A percentile compares a stretch with the other conserved stretches of the same genome.
phyloP scores from a whole-genome alignment of 2,888 invertebrate species.

The Smittia aterrima region DNA sequence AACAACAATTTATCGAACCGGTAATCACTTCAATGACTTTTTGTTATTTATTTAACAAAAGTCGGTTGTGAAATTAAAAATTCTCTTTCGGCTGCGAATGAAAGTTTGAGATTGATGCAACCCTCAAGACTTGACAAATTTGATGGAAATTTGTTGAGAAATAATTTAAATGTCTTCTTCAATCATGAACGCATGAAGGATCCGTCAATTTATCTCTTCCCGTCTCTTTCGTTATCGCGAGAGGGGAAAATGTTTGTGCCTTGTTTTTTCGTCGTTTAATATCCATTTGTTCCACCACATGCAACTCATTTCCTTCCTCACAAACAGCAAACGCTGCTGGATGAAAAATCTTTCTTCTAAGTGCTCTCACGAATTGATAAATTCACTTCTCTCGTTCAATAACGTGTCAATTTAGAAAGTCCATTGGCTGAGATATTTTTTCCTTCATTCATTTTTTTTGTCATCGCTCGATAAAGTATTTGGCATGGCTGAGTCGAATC shows the following conservation, averaged over 20 bases:
- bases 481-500: background rate
- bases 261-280: background rate
- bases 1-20: no score
- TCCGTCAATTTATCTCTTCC: background rate
- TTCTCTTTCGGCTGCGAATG: no score
- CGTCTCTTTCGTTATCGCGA: background rate
- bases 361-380: no score
- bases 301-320: no score
- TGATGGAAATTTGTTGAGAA: no score
- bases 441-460: background rate
- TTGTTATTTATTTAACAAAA: no score
- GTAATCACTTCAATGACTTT: no score
- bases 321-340: no score
- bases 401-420: slow-evolving; percentile 2
- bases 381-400: background rate
- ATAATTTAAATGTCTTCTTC: background rate
- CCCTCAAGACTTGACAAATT: no score
- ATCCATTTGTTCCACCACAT: background rate
- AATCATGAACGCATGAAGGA: background rate
- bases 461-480: background rate
- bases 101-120: no score
- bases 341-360: no score
- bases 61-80: no score
- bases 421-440: background rate
- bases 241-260: background rate